A percentile compares a stretch with the other conserved stretches of the same genome.
Conservation (phyloP, 37 sponge, comb jelly and placozoan genomes). For the Tethya wilhelma region DNA sequence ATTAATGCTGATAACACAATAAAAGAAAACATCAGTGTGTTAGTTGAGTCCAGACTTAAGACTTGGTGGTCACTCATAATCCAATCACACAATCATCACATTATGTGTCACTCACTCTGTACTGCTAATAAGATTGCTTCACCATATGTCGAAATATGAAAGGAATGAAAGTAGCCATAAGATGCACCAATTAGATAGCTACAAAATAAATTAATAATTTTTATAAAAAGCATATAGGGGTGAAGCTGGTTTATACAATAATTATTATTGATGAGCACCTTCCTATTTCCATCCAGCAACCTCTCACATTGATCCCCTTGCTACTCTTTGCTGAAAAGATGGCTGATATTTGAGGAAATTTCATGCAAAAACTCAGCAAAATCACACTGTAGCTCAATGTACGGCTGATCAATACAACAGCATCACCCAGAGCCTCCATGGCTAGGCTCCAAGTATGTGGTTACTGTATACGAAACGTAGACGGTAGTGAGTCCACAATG, state of each 20-base stretch:
- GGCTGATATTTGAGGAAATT: constrained; percentile 50
- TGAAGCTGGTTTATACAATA: no score
- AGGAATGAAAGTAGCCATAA: constrained; percentile 6
- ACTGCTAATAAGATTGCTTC: background rate
- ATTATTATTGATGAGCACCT: background rate
- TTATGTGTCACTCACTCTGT: constrained; percentile 30
- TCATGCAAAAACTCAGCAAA: constrained; percentile 28
- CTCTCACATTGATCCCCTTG: constrained; percentile 29
- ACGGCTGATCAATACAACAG: constrained; percentile 32
- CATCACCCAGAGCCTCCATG: background rate
- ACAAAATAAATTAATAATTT: background rate
- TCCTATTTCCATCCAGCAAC: constrained; percentile 41
- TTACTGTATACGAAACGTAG: no score
- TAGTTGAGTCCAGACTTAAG: no score
- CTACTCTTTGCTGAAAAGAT: constrained; percentile 18
- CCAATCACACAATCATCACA: no score
- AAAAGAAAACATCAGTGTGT: no score
- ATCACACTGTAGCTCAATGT: constrained; percentile 52
- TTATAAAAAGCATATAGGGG: background rate
- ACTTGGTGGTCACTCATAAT: no score
- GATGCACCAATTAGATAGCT: constrained; percentile 26
- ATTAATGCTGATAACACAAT: no score
- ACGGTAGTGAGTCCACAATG: no score
- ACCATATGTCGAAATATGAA: background rate
- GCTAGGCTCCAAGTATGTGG: no score